Evolutionary conservation across 2,113 vertebrate genomes (phyloP).

Genomic region (Drymodes brunneopygia): DNA sequence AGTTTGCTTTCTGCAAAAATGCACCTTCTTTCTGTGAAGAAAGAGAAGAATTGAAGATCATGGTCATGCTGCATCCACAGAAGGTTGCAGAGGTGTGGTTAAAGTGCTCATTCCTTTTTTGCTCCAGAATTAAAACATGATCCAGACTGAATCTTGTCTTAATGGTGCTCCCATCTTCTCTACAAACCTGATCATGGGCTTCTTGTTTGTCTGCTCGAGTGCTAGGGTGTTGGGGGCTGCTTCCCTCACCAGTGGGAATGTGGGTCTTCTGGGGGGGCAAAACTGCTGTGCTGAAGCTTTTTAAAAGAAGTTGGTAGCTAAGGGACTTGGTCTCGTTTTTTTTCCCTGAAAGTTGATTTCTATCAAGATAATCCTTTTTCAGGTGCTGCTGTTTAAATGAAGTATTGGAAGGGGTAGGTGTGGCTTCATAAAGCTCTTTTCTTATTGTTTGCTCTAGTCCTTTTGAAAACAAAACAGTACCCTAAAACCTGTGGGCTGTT

Average conservation of each 20-base stretch:
- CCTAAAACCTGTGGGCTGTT: not conserved
- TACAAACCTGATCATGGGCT: not conserved
- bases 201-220: not conserved
- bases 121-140: not conserved
- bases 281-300: not conserved
- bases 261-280: not conserved
- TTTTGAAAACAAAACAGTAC: not conserved
- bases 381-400: not conserved
- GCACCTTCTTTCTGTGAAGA: not conserved
- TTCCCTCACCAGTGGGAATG: rapidly evolving
- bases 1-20: not conserved
- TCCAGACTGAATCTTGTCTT: not conserved
- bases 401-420: not conserved
- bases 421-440: not conserved
- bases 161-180: not conserved
- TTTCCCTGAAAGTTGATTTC: not conserved
- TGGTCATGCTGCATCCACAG: not conserved
- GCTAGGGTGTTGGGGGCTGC: not conserved
- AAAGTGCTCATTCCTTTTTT: not conserved
- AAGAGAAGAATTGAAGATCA: not conserved
- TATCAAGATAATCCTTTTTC: not conserved
- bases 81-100: not conserved
- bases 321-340: not conserved
- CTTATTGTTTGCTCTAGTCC: not conserved
- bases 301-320: not conserved